Evolutionary conservation across 2,797 vertebrate species (phyloP).

Genomic region (Esox lucius): DNA sequence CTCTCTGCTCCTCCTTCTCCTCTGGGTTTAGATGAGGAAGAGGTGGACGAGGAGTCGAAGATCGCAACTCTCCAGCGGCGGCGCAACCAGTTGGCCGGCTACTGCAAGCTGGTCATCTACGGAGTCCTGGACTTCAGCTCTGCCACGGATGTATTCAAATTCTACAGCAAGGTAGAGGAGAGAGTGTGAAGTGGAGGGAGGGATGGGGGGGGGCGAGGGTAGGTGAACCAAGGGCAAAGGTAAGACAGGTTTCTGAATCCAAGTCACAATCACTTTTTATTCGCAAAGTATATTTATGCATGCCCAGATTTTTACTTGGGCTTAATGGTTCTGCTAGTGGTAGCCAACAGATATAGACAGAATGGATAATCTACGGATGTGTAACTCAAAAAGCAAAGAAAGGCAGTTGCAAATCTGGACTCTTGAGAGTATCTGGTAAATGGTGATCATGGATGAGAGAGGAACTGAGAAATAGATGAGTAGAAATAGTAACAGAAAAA

Average conservation of each 20-base stretch:
- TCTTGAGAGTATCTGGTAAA: too few species aligned
- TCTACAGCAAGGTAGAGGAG: slow-evolving; percentile 81
- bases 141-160: slow-evolving; percentile 84
- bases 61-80: slow-evolving; percentile 73
- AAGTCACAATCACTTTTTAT: too few species aligned
- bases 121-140: slow-evolving; percentile 80
- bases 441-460: not conserved
- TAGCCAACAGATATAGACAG: too few species aligned
- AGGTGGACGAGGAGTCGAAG: slow-evolving; percentile 53
- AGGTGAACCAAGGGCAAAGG: not conserved
- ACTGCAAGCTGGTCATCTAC: slow-evolving; percentile 85
- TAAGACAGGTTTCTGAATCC: not conserved
- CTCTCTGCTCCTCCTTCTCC: not conserved
- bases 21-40: slow-evolving; percentile 27
- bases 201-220: slow-evolving; percentile 9
- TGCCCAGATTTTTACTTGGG: too few species aligned
- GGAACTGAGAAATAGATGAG: not conserved
- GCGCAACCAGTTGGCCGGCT: slow-evolving; percentile 82
- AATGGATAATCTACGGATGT: too few species aligned
- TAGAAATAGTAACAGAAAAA: not conserved
- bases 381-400: too few species aligned
- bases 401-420: too few species aligned
- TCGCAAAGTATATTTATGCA: too few species aligned
- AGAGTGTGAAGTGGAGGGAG: not conserved
- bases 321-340: too few species aligned